Evolutionary conservation across 2,113 vertebrate genomes (phyloP).

Genomic region (Morone chrysops): DNA sequence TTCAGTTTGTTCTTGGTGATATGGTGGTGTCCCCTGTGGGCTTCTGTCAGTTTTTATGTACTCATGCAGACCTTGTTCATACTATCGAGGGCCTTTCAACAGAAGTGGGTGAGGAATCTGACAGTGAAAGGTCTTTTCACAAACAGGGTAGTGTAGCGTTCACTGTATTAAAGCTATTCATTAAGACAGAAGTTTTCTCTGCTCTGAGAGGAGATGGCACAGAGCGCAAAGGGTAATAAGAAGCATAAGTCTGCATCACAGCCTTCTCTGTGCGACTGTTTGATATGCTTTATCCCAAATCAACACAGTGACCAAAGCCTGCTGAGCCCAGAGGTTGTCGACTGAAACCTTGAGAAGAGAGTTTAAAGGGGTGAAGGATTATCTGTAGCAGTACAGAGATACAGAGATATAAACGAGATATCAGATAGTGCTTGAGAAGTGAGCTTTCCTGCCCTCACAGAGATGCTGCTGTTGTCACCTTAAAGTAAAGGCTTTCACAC

Average conservation of each 20-base stretch:
- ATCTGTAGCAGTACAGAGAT: slow-evolving; percentile 32
- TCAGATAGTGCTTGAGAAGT: slow-evolving; percentile 6
- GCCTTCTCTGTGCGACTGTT: slow-evolving; percentile 28
- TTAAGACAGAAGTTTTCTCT: neutral
- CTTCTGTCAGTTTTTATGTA: neutral
- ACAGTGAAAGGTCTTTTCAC: slow-evolving; percentile 19
- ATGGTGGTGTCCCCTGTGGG: neutral
- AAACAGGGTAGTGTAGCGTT: neutral
- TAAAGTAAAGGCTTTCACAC: slow-evolving; percentile 26
- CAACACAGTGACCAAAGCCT: slow-evolving; percentile 36
- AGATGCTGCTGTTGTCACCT: slow-evolving; percentile 11
- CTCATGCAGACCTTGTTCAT: neutral
- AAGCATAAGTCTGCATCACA: slow-evolving; percentile 6
- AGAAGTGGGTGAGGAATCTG: neutral
- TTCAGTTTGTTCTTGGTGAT: slow-evolving; percentile 9
- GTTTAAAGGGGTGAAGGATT: slow-evolving; percentile 45
- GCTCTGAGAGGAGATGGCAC: neutral
- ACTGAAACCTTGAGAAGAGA: slow-evolving; percentile 29
- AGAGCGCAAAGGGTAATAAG: slow-evolving; percentile 24
- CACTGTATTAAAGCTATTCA: neutral
- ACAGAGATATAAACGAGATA: slow-evolving; percentile 38
- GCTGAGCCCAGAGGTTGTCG: slow-evolving; percentile 28
- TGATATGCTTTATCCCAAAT: slow-evolving; percentile 38
- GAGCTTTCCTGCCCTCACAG: slow-evolving; percentile 7
- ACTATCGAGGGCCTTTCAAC: neutral